Evolutionary conservation across 2,888 invertebrate genomes (phyloP).

Genomic region (Caenorhabditis virilis): DNA sequence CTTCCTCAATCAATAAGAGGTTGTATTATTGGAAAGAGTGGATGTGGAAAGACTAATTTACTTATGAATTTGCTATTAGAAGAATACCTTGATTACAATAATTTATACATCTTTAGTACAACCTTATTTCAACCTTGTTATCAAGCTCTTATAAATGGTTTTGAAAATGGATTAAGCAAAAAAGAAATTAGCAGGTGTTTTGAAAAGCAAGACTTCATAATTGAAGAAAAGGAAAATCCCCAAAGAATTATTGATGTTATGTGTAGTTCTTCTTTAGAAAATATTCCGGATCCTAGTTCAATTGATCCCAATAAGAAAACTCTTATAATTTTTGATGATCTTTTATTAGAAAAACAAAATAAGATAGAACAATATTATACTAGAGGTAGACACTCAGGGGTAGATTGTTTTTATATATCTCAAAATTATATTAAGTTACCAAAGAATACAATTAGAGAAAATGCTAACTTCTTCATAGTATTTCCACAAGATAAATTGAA

Average conservation of each 20-base stretch:
- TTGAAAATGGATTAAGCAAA: constrained; percentile 38
- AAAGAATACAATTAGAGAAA: constrained; percentile 52
- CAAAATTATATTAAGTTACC: constrained; percentile 52
- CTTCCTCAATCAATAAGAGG: constrained; percentile 47
- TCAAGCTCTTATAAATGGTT: constrained; percentile 45
- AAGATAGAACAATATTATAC: constrained; percentile 56
- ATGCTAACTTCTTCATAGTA: constrained; percentile 49
- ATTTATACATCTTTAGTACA: constrained; percentile 50
- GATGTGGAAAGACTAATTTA: constrained; percentile 54
- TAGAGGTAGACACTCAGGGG: constrained; percentile 35
- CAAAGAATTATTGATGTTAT: constrained; percentile 25
- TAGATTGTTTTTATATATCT: constrained; percentile 50
- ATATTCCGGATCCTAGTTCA: constrained; percentile 47
- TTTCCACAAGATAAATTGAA: constrained; percentile 49
- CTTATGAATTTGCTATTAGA: constrained; percentile 48
- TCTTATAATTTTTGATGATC: constrained; percentile 51
- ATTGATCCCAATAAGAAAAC: constrained; percentile 44
- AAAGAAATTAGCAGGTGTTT: constrained; percentile 43
- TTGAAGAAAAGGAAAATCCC: constrained; percentile 26
- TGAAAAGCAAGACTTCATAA: constrained; percentile 31
- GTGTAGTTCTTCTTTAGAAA: constrained; percentile 16
- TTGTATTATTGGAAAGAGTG: constrained; percentile 53
- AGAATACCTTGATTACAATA: constrained; percentile 50
- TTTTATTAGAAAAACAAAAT: constrained; percentile 48
- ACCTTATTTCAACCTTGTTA: constrained; percentile 53